Evolutionary conservation across 1,140 invertebrate species (phyloP), one percentile per base, ranked within the genome.

Genomic region (Dreissena rostriformis): DNA sequence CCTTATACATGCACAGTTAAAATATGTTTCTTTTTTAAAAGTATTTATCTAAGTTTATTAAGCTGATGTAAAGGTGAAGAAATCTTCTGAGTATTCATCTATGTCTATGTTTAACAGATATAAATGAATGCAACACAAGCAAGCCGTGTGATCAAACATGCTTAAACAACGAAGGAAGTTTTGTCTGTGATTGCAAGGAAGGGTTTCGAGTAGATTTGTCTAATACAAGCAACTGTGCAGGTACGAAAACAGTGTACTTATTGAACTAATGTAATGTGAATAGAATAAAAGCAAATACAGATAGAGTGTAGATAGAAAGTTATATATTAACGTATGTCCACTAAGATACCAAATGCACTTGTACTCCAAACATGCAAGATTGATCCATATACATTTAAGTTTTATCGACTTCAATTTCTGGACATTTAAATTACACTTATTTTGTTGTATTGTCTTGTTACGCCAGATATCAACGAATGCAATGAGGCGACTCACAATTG

Each of bases 381-480:
- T 39, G 39, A 39, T 39, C 39, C 39, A 39, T 39, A 39, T 39
- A 39, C 39, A 39, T 39, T 39, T 39, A 39, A 39, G 39, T 39
- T 39, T 39, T 39, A 39, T 39, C 39, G 39, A 5, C 39, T 39
- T 39, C 39, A 39, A 39, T 39, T 39, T 2, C 39, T 39, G 39
- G 39, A 39, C 39, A 39, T 39, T 39, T 39, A 8, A 39, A 39
- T 39, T 39, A 39, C 39, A 39, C 39, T 39, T 39, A 39, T 39
- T 39, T 39, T 39, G 39, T 39, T 39, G 39, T 11, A 63, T n/a
- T 63, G 19, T 5, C 24, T 63, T 63, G 24, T 63, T 63, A 24
- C 66, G 67, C 17, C 8, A 81, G 79, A 81, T n/a, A 81, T 81
- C 57, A 66, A 81, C 26, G 79, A 81, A 73, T 81, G 79, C 29